Percentiles rank a stretch among this genome's conserved stretches.
Conservation (phyloP, 2,797 vertebrate genomes). For the Scleropages formosus region DNA sequence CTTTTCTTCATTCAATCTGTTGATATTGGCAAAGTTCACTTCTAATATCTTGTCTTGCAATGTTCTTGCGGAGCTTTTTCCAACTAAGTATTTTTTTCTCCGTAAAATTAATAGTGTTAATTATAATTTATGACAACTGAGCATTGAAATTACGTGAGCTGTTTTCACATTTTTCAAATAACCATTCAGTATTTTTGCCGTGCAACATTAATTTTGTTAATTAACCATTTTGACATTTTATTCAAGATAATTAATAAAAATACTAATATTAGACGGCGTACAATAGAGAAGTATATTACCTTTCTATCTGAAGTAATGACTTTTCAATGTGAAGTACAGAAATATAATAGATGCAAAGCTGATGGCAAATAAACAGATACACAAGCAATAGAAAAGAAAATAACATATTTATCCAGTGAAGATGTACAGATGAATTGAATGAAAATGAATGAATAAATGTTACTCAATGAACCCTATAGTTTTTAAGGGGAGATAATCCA, state of each 20-base stretch:
- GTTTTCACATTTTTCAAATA: conserved; percentile 67
- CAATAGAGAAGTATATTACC: conserved; percentile 37
- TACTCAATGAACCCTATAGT: neutral
- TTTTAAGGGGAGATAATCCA: no score
- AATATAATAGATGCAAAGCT: neutral
- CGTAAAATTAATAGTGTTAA: conserved; percentile 66
- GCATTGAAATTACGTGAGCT: conserved; percentile 56
- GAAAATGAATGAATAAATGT: no score
- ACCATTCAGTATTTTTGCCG: conserved; percentile 56
- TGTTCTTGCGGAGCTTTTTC: conserved; percentile 18
- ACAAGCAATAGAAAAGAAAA: neutral
- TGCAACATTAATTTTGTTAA: conserved; percentile 73
- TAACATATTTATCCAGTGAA: no score
- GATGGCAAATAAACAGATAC: neutral
- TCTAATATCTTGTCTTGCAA: conserved; percentile 5
- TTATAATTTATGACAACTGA: conserved; percentile 66
- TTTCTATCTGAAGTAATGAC: neutral
- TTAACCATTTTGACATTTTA: conserved; percentile 71
- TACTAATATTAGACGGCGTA: conserved; percentile 70
- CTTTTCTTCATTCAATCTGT: no score
- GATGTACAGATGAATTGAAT: no score
- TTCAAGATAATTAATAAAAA: conserved; percentile 75
- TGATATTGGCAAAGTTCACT: neutral
- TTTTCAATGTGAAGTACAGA: neutral
- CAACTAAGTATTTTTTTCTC: conserved; percentile 50